Evolutionary conservation across 1,140 invertebrate species (phyloP).

Genomic region (Steinernema feltiae): DNA sequence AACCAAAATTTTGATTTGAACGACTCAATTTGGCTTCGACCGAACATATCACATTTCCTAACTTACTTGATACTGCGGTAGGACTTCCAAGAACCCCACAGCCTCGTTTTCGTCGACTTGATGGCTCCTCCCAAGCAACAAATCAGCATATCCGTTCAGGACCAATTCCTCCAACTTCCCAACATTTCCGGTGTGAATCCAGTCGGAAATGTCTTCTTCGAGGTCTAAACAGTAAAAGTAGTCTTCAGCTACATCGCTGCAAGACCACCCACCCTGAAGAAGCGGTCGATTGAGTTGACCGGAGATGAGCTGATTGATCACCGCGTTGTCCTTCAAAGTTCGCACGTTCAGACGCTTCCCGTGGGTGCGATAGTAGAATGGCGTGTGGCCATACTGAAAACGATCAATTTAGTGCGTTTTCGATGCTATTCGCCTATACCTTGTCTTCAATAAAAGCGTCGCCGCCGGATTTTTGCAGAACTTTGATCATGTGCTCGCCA

Average conservation of each 20-base stretch:
- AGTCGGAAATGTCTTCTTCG: slow-evolving; percentile 64
- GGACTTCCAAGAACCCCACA: slow-evolving; percentile 79
- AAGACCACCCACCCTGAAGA: slow-evolving; percentile 42
- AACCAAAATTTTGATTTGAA: no score
- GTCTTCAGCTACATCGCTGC: not conserved
- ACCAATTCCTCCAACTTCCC: slow-evolving; percentile 80
- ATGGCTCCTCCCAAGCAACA: slow-evolving; percentile 70
- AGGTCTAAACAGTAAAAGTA: slow-evolving; percentile 40
- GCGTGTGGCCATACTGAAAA: slow-evolving; percentile 54
- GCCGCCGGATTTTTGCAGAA: slow-evolving; percentile 53
- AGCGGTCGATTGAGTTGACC: slow-evolving; percentile 52
- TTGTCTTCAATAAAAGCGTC: slow-evolving; percentile 58
- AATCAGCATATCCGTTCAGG: slow-evolving; percentile 74
- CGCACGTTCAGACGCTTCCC: slow-evolving; percentile 55
- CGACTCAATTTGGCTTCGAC: no score
- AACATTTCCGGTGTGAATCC: slow-evolving; percentile 73
- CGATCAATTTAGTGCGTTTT: not conserved
- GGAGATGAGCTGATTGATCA: slow-evolving; percentile 55
- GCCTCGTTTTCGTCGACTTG: slow-evolving; percentile 66
- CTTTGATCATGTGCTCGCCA: slow-evolving; percentile 58
- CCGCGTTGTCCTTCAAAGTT: slow-evolving; percentile 56
- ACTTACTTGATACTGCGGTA: slow-evolving; percentile 79
- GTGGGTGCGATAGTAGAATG: slow-evolving; percentile 57
- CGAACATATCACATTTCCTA: no score
- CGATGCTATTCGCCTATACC: slow-evolving; percentile 21